These are phyloP conservation scores for Artemisiospiza belli DNA, from an alignment of 2,113 vertebrate genomes.

Conservation along the genomic window DNA sequence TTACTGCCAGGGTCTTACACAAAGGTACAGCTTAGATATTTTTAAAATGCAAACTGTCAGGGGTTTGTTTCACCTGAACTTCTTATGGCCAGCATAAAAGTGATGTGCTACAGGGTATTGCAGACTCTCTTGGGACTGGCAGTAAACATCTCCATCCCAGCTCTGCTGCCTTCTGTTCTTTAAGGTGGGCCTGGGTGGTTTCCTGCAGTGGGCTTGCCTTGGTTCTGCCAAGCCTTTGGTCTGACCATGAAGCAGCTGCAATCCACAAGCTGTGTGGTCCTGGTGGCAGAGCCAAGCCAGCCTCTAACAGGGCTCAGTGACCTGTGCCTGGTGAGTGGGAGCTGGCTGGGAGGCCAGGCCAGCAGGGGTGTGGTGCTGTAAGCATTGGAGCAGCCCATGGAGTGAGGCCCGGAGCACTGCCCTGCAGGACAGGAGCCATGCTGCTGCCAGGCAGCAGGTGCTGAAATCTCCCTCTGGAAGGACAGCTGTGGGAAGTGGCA, in stretches of 20 bases:
- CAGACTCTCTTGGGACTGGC: neutral
- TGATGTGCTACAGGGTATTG: neutral
- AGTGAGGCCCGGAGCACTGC: neutral
- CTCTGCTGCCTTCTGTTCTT: neutral
- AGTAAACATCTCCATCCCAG: neutral
- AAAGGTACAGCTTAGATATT: neutral
- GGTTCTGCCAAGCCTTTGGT: neutral
- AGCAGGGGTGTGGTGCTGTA: neutral
- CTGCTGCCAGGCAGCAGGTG: neutral
- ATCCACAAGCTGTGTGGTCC: neutral
- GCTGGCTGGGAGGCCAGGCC: neutral
- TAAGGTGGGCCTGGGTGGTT: fast-evolving
- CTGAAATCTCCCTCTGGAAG: neutral
- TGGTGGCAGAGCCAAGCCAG: neutral
- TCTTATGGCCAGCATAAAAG: neutral
- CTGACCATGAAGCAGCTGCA: neutral
- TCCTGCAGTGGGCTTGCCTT: neutral
- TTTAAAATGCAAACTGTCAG: neutral
- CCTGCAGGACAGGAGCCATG: neutral
- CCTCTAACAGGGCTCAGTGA: neutral
- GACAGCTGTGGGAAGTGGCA: neutral
- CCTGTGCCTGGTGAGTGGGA: neutral
- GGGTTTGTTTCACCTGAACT: neutral
- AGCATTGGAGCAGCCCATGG: neutral
- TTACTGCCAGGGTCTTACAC: neutral